Conservation (phyloP, 2,797 vertebrate genomes). For the Lagocephalus sceleratus region DNA sequence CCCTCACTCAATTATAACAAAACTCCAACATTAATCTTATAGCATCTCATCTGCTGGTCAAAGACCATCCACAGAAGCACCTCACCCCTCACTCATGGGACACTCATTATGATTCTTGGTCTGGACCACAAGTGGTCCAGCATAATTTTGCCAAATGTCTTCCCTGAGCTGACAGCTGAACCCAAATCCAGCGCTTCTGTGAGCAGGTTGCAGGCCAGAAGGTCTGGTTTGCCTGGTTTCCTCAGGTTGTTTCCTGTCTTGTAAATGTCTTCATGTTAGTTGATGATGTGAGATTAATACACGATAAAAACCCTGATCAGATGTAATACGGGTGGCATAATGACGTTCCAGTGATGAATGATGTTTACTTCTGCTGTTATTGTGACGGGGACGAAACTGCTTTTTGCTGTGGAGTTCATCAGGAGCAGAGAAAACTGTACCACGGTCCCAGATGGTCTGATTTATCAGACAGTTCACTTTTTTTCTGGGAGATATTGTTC, state of each 20-base stretch:
- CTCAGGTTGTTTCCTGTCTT: slow-evolving; percentile 23
- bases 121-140: slow-evolving; percentile 56
- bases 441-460: too few relatives aligned
- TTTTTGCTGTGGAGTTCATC: too few relatives aligned
- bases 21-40: slow-evolving; percentile 52
- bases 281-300: not conserved
- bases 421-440: too few relatives aligned
- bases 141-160: slow-evolving; percentile 75
- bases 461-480: too few relatives aligned
- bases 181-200: slow-evolving; percentile 55
- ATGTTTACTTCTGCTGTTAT: too few relatives aligned
- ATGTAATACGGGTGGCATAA: too few relatives aligned
- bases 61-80: slow-evolving; percentile 20
- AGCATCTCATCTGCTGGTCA: slow-evolving; percentile 64
- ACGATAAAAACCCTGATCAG: too few relatives aligned
- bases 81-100: slow-evolving; percentile 30
- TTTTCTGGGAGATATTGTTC: too few relatives aligned
- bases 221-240: slow-evolving; percentile 28
- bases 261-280: not conserved
- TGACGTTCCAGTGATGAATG: too few relatives aligned
- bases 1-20: slow-evolving; percentile 24
- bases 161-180: slow-evolving; percentile 60
- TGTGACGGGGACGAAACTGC: too few relatives aligned
- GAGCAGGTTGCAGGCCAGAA: slow-evolving; percentile 51
- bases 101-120: slow-evolving; percentile 75